Base-by-base conservation (phyloP, 2,797 vertebrate species). In the Orientallactaga sibirica region DNA sequence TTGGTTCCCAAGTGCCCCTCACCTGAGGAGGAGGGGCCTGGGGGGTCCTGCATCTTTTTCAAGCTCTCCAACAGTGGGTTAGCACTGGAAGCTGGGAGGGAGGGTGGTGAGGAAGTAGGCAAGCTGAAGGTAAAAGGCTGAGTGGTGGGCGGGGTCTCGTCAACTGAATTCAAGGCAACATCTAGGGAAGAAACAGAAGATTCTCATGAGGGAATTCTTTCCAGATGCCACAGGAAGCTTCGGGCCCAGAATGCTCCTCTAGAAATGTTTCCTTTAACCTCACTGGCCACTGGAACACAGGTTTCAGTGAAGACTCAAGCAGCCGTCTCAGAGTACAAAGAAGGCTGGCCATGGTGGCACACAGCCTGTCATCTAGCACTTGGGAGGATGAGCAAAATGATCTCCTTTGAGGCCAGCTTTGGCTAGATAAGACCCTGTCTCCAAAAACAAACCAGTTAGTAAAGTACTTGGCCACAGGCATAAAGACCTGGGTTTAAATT, bases 11-110 rank as follows among this genome's bases (percentile, higher is more conserved):
- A 5, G 22, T 43, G 4, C 75, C 22, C 3, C 97, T 98, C 85
- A 98, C 98, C 98, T 83, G 97, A 55, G 2, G 14, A 1, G 0
- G 97, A 67, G 0, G 12, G 75, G 68, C 89, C 86, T 1, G 96
- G 73, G 75, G 75, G 97, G 78, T 96, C 98, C 98, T 99, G 99
- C 98, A 99, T 98, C 97, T 98, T 99, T 97, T 98, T 99, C 95
- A 99, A 97, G 90, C 98, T 99, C 96, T 99, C 99, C 94, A 99
- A 97, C 22, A 99, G 98, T 0, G 98, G 97, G 96, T 96, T 99
- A 22, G 97, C n/a, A 81, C 96, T 86, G 0, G 96, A 29, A 0
- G 10, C 66, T 1, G 79, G 75, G 3, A 93, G n/a, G 73, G 97
- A 0, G 58, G 96, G 41, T 16, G 97, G 16, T 0, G 92, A 41